These are phyloP conservation scores for Loripinus fragilis DNA, from an alignment of 2,888 invertebrate species.

Conservation along the genomic window DNA sequence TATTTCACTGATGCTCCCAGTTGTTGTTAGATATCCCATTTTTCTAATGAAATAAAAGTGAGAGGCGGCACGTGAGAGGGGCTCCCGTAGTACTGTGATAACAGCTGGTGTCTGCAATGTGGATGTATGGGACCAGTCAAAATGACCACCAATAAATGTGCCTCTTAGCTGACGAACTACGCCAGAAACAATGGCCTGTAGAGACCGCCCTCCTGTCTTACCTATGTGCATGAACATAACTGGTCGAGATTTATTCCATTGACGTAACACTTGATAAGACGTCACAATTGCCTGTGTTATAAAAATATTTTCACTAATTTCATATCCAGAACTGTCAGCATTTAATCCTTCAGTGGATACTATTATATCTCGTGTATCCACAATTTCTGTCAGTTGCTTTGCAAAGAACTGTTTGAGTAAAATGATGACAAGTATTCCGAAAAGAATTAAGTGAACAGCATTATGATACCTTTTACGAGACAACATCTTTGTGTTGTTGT, in stretches of 20 bases:
- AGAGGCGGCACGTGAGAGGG: background rate
- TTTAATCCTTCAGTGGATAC: too few relatives aligned
- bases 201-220: background rate
- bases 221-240: background rate
- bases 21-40: background rate
- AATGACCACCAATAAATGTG: background rate
- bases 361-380: too few relatives aligned
- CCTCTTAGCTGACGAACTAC: background rate
- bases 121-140: background rate
- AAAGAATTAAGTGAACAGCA: too few relatives aligned
- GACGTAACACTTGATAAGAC: background rate
- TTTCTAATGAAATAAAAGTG: slow-evolving; percentile 5
- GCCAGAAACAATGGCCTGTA: background rate
- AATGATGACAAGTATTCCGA: too few relatives aligned
- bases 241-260: background rate
- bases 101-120: background rate
- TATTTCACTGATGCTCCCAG: background rate
- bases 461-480: too few relatives aligned
- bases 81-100: background rate
- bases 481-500: too few relatives aligned
- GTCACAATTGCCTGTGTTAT: background rate
- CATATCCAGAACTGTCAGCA: background rate
- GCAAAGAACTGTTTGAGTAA: too few relatives aligned
- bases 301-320: background rate
- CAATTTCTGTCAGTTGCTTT: too few relatives aligned